Evolutionary conservation across 53 echinoderm and acorn worm species (phyloP), one percentile per base, ranked within the genome.

Genomic region (Temnopleurus reevesii): DNA sequence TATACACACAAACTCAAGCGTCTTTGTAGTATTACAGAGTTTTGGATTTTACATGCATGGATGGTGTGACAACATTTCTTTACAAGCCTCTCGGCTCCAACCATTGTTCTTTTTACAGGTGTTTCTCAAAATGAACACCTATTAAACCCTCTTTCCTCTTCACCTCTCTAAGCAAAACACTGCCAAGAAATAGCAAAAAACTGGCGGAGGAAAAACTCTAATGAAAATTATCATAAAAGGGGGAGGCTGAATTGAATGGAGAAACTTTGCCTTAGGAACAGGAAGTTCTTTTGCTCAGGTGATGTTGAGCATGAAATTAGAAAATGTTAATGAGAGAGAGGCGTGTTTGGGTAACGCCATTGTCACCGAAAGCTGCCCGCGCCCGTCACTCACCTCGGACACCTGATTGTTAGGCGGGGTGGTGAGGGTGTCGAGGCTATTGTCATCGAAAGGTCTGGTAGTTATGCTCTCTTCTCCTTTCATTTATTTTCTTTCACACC

Each of bases 311-410:
- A 55, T 83, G 55, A 83, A 83, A 83, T 83, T 46, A 53, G 34
- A 83, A 83, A 83, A 83, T 83, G 83, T 83, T 83, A 83, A 83
- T 83, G 83, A 83, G 83, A 83, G 55, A 55, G 83, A 34, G 83
- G 83, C 29, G 26, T 83, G 83, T 83, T 83, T 83, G 51, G 57
- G 38, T 83, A 83, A 83, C 26, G 55, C 83, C 35, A 55, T 83
- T 83, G 83, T 83, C 41, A 53, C 35, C 83, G 7, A 15, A 33
- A 34, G 7, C 30, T 83, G 56, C 56, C 83, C 56, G 27, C 10
- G 54, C 1, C 56, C 36, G 4, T 53, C 56, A 83, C 15, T 83
- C 83, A 83, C 18, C 36, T 19, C 8, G 30, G 55, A 83, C 83
- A 83, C 83, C 83, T 83, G 83, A 83, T 55, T 35, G 71, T n/a